Base-by-base conservation (phyloP, 2,113 vertebrate genomes). In the Carassius gibelio region DNA sequence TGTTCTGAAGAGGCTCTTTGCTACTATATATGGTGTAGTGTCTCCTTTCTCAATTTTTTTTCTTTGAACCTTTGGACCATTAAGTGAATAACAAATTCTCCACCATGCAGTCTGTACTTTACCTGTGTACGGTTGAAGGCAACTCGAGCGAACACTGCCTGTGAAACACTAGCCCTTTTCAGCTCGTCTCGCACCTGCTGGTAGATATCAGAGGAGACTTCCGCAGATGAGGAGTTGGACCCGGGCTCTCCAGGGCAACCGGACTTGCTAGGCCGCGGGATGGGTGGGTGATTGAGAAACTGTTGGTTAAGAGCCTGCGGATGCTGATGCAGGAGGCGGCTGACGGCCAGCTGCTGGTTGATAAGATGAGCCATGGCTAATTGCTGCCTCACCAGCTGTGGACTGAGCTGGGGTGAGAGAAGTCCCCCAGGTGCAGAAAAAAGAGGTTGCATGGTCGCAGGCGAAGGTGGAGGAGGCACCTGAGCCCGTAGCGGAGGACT, bases 41-140 rank as follows among this genome's bases (percentile, higher is more conserved):
- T 64, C 21, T 23, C 21, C 23, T 62, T 62, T n/a, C 59, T 62
- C n/a, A 23, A 62, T 9, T n/a, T 62, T 64, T 64, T 64, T 5
- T 26, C 23, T 66, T 15, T 66, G 13, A 66, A 50, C 45, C 10
- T 48, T 48, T 48, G 42, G 2, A 45, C 42, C 42, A 45, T 45
- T 68, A 21, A 17, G 66, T 57, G 55, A 81, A 48, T 48, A 52
- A 52, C 14, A 15, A 5, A 52, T 52, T 14, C 4, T 15, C 50
- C 50, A 52, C 23, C 8, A 50, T 45, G 11, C 23, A 36, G 9
- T 38, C 62, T 7, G 14, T 78, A 30, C 85, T 81, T 85, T 97
- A 99, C 98, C 97, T 99, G 98, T 89, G 98, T 99, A 87, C 98
- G 97, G 93, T 99, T 99, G 95, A 99, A 99, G 80, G 98, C 98